These are phyloP conservation scores for Dolichopus griseipennis DNA, from an alignment of 2,888 invertebrate species.

Conservation along the genomic window DNA sequence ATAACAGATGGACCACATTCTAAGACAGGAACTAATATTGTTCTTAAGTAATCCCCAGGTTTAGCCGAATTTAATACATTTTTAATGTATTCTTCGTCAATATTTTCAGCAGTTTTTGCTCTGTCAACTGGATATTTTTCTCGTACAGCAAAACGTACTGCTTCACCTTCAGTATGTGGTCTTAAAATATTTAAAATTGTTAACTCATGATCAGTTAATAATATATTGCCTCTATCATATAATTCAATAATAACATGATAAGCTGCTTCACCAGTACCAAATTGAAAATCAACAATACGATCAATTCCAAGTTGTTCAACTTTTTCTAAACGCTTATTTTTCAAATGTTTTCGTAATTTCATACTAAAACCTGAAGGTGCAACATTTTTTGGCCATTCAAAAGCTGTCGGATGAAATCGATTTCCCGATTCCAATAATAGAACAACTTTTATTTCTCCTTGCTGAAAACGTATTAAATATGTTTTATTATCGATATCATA, in stretches of 20 bases:
- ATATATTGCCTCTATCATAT: conserved; percentile 92
- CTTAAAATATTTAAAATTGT: conserved; percentile 87
- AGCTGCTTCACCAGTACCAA: conserved; percentile 86
- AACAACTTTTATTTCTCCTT: conserved; percentile 78
- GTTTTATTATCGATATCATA: conserved; percentile 97
- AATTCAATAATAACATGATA: conserved; percentile 93
- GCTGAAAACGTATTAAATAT: conserved; percentile 79
- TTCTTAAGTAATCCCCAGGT: conserved; percentile 68
- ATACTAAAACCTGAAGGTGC: conserved; percentile 94
- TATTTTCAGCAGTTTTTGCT: conserved; percentile 56
- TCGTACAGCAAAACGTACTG: conserved; percentile 78
- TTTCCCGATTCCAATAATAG: conserved; percentile 90
- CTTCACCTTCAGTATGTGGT: conserved; percentile 87
- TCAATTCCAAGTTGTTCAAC: conserved; percentile 84
- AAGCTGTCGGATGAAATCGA: conserved; percentile 86
- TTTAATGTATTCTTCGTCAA: conserved; percentile 48
- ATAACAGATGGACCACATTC: conserved; percentile 88
- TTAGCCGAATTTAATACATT: conserved; percentile 56
- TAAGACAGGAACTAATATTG: conserved; percentile 69
- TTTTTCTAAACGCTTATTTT: conserved; percentile 85
- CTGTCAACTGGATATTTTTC: conserved; percentile 81
- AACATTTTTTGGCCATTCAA: conserved; percentile 97
- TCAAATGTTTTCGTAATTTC: conserved; percentile 96
- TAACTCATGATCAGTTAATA: conserved; percentile 84
- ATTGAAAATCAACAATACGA: conserved; percentile 89